phyloP scores from a whole-genome alignment of 2,113 vertebrate species.

The Pongo pygmaeus region DNA sequence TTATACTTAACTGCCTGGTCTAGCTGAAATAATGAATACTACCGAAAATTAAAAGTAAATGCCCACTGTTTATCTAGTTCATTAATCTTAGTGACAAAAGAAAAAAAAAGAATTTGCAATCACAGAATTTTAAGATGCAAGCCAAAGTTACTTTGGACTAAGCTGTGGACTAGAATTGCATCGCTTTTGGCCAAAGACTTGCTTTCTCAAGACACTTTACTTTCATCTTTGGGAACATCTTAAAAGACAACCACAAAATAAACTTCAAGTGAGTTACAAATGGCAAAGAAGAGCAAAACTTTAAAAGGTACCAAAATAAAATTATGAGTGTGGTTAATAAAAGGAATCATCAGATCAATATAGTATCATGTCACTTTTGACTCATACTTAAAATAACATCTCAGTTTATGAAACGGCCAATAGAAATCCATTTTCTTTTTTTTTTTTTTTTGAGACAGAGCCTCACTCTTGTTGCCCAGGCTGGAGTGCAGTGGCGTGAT shows the following conservation, averaged over 20 bases:
- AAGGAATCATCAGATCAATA: neutral
- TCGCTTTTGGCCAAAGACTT: neutral
- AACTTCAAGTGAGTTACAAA: neutral
- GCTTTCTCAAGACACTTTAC: neutral
- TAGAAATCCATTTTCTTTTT: neutral
- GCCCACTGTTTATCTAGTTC: neutral
- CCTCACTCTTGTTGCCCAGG: too few relatives aligned
- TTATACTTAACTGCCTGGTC: constrained; percentile 27
- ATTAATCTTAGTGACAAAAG: neutral
- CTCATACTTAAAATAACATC: neutral
- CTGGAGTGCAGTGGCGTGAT: too few relatives aligned
- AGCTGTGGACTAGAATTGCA: neutral
- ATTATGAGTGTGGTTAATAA: neutral
- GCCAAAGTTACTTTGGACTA: neutral
- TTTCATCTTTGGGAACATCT: neutral
- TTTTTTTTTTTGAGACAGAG: too few relatives aligned
- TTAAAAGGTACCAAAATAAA: neutral
- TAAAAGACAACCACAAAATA: neutral
- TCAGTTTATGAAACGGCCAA: neutral
- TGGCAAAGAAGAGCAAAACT: neutral
- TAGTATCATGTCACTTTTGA: neutral
- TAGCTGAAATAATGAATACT: neutral
- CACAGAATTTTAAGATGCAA: neutral
- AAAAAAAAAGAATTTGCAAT: neutral
- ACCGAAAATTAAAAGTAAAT: neutral